Evolutionary conservation across 2,113 vertebrate species (phyloP), one percentile per base, ranked within the genome.

Genomic region (Vulpes ferrilata): DNA sequence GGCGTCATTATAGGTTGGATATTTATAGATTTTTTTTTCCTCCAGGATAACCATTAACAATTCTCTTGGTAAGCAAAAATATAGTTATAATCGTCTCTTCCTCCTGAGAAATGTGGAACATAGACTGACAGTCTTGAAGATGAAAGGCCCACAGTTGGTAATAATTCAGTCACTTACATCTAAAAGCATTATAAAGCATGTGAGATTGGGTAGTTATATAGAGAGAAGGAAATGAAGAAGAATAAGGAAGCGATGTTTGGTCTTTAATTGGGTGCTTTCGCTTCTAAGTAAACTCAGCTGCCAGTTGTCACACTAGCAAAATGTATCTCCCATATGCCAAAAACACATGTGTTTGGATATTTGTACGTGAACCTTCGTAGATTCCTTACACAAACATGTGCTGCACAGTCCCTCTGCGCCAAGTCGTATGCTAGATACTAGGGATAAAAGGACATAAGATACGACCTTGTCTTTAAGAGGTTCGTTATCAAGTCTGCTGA

Each of bases 21-120:
- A 97, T 93, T 96, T 96, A 84, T 96, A 67, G 79, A 96, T 83
- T 82, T 93, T 90, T 90, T 93, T 84, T 13, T 48, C 95, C 96
- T 97, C 84, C 59, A 92, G 95, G 79, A 96, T 97, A 98, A 92
- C 67, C 88, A 83, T 97, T 97, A 97, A 95, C 73, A 97, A 88
- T 96, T 95, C 84, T 93, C 97, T 98, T 88, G 85, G 88, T 97
- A 97, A 98, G 87, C 83, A 98, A 98, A 98, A 98, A 94, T 92
- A 93, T 86, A 79, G 73, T 97, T 88, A 23, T 60, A 97, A 95
- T 78, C 97, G 60, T 67, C 59, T 91, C 23, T 87, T 84, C 71
- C 96, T 98, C 82, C 85, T 96, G 95, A 96, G 95, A 98, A 73
- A 94, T 53, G 30, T 80, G 73, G 88, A 92, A 89, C 30, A 12